A percentile compares a stretch with the other conserved stretches of the same genome.
These are phyloP conservation scores for Amorpha juglandis DNA, from an alignment of 2,888 invertebrate genomes.

Conservation along the genomic window DNA sequence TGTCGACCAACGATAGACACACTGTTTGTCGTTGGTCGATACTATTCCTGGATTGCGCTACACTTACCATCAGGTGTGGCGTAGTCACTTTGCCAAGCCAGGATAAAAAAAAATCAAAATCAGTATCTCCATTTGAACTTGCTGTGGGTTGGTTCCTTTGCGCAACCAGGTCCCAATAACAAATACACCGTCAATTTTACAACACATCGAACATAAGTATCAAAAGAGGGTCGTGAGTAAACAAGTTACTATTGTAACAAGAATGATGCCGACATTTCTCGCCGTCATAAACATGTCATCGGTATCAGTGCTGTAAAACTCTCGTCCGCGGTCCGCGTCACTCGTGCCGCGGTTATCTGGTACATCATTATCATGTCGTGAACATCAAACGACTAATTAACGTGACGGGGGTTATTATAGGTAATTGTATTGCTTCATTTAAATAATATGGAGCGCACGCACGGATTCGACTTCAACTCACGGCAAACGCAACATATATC, in stretches of 20 bases:
- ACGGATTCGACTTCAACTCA: too few species aligned
- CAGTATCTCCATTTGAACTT: too few species aligned
- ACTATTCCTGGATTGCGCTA: too few species aligned
- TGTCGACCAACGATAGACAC: too few species aligned
- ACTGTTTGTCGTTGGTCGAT: too few species aligned
- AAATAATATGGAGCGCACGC: background rate
- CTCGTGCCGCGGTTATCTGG: background rate
- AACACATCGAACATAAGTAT: background rate
- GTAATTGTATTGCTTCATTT: background rate
- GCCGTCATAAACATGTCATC: conserved; percentile 20
- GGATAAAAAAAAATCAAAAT: too few species aligned
- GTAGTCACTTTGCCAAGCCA: too few species aligned
- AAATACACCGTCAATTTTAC: background rate
- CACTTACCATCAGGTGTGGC: too few species aligned
- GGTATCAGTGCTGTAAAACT: conserved; percentile 6
- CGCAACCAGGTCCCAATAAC: too few species aligned
- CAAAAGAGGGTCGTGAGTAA: background rate
- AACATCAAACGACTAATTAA: background rate
- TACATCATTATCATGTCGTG: background rate
- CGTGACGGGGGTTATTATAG: background rate
- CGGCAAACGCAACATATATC: too few species aligned
- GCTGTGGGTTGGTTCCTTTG: too few species aligned
- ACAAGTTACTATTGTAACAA: conserved; percentile 5
- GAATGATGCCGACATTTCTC: conserved; percentile 14
- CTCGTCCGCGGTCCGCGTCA: too few species aligned